Evolutionary conservation across 2,113 vertebrate genomes (phyloP).

Genomic region (Diphyllodes magnificus): DNA sequence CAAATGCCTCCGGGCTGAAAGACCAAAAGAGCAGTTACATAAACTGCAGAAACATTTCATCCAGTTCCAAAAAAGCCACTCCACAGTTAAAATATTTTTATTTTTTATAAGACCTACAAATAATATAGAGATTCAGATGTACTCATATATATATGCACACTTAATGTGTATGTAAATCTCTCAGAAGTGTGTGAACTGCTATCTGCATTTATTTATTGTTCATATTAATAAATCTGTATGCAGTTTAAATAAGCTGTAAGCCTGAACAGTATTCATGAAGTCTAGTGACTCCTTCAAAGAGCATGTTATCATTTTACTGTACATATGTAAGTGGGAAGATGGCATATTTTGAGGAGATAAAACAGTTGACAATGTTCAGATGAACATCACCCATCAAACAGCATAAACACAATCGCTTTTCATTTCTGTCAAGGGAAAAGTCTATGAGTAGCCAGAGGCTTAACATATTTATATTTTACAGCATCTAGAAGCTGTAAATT

Average conservation of each 20-base stretch:
- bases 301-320: background rate
- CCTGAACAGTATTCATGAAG: background rate
- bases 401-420: background rate
- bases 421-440: conserved; percentile 1
- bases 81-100: background rate
- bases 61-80: background rate
- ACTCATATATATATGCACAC: background rate
- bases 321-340: background rate
- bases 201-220: background rate
- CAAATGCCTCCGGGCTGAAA: background rate
- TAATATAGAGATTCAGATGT: background rate
- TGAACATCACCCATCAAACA: conserved; percentile 14
- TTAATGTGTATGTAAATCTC: background rate
- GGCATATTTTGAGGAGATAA: conserved; percentile 6
- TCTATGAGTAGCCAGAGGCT: background rate
- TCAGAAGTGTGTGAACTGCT: background rate
- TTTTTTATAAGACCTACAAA: background rate
- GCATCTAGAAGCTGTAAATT: conserved; percentile 28
- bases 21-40: background rate
- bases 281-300: background rate
- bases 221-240: background rate
- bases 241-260: background rate
- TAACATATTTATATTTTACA: conserved; percentile 30
- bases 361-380: conserved; percentile 5
- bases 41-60: background rate